phyloP scores from a whole-genome alignment of 2,113 vertebrate species.

The Phylloscopus whistleri region DNA sequence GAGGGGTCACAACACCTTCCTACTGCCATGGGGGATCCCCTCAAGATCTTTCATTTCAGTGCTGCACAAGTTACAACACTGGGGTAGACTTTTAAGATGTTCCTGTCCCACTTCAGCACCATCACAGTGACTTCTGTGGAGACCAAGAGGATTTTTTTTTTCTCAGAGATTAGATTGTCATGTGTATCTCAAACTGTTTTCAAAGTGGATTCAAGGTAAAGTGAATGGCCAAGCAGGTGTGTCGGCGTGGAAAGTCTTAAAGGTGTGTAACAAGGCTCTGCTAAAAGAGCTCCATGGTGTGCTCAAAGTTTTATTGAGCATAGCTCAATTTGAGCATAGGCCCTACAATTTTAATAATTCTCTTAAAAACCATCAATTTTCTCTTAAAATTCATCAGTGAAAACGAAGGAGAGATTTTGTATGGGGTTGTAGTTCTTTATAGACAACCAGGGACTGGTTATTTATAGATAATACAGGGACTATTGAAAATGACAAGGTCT shows the following conservation, averaged over 20 bases:
- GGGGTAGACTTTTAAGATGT: background rate
- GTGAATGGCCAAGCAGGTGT: rapidly evolving
- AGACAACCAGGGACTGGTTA: too few relatives aligned
- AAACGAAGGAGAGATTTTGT: background rate
- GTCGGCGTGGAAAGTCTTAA: background rate
- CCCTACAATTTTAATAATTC: background rate
- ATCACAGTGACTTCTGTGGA: background rate
- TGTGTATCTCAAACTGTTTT: background rate
- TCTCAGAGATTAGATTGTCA: background rate
- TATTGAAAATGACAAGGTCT: background rate
- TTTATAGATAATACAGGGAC: background rate
- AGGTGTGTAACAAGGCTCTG: background rate
- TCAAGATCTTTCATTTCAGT: background rate
- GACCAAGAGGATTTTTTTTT: background rate
- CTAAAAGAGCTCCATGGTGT: background rate
- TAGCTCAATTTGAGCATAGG: background rate
- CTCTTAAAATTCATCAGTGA: background rate
- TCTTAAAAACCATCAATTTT: background rate
- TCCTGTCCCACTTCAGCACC: background rate
- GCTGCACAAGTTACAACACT: background rate
- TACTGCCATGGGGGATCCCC: background rate
- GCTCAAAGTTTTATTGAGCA: background rate
- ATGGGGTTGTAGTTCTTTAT: background rate
- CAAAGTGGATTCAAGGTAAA: background rate
- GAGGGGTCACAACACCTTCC: background rate